These are phyloP conservation scores for Ophion costatus DNA, from an alignment of 2,888 invertebrate genomes.

Conservation along the genomic window DNA sequence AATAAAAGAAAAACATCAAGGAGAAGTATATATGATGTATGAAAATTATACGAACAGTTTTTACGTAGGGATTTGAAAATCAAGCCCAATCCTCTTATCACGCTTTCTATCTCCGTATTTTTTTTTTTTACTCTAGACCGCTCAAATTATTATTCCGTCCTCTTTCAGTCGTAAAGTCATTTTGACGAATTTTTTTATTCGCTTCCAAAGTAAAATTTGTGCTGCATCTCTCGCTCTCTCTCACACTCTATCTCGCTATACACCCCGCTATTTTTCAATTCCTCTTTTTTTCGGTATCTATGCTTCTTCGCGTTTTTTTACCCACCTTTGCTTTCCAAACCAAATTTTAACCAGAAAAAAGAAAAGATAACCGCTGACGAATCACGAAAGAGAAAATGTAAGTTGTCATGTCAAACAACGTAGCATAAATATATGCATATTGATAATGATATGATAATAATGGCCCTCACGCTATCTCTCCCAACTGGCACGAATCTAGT, in stretches of 20 bases:
- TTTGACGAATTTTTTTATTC: not conserved
- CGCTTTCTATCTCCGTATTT: constrained; percentile 17
- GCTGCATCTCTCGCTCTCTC: constrained; percentile 17
- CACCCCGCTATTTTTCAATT: constrained; percentile 30
- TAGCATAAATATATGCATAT: constrained; percentile 74
- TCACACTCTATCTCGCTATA: not conserved
- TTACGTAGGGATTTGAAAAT: constrained; percentile 37
- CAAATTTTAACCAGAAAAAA: constrained; percentile 60
- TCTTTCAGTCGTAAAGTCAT: not conserved
- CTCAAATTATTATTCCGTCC: constrained; percentile 3
- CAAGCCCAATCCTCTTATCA: constrained; percentile 38
- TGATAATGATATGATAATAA: constrained; percentile 64
- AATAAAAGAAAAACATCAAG: constrained; percentile 66
- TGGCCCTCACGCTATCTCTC: constrained; percentile 84
- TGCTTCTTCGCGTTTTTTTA: constrained; percentile 40
- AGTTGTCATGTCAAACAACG: constrained; percentile 80
- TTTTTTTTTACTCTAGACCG: not conserved
- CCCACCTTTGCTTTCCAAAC: constrained; percentile 56
- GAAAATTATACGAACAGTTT: constrained; percentile 45
- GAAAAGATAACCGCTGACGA: constrained; percentile 71
- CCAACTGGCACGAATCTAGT: constrained; percentile 85
- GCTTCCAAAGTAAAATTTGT: not conserved
- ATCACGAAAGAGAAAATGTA: constrained; percentile 82
- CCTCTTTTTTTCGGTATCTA: constrained; percentile 45
- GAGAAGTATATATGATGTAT: constrained; percentile 53